phyloP scores from a whole-genome alignment of 2,797 vertebrate species.

The Pseudomugil tenellus region DNA sequence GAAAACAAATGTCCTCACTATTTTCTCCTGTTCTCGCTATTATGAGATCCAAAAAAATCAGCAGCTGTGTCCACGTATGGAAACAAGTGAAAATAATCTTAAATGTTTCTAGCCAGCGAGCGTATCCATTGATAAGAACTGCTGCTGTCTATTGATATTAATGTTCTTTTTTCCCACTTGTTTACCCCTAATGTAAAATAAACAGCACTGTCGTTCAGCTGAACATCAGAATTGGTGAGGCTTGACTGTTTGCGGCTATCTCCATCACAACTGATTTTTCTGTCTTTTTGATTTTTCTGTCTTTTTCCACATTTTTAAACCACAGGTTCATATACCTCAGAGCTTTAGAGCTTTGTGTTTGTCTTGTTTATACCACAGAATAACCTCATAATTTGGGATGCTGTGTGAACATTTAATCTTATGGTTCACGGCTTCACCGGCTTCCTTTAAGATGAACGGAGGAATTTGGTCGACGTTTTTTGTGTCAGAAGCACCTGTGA shows the following conservation, averaged over 20 bases:
- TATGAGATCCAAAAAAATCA: neutral
- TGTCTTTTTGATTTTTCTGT: too few species aligned
- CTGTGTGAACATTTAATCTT: constrained; percentile 30
- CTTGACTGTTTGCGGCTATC: neutral
- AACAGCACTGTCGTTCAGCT: too few species aligned
- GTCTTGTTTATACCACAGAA: constrained; percentile 65
- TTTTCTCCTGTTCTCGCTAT: neutral
- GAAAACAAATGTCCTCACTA: constrained; percentile 7
- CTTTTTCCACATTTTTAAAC: rapidly evolving
- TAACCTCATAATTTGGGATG: neutral
- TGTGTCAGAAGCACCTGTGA: too few species aligned
- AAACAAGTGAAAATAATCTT: neutral
- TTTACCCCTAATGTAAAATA: too few species aligned
- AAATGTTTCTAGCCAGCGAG: neutral
- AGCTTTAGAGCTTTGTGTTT: neutral
- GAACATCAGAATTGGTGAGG: constrained; percentile 34
- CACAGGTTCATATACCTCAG: constrained; percentile 22
- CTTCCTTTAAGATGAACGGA: constrained; percentile 24
- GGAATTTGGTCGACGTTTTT: constrained; percentile 37
- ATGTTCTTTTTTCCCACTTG: neutral
- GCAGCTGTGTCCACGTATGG: neutral
- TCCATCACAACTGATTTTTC: constrained; percentile 36
- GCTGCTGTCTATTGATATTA: neutral
- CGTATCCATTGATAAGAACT: neutral
- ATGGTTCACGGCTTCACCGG: constrained; percentile 24